phyloP scores from a whole-genome alignment of 2,113 vertebrate species.

The Microcebus tavaratra region DNA sequence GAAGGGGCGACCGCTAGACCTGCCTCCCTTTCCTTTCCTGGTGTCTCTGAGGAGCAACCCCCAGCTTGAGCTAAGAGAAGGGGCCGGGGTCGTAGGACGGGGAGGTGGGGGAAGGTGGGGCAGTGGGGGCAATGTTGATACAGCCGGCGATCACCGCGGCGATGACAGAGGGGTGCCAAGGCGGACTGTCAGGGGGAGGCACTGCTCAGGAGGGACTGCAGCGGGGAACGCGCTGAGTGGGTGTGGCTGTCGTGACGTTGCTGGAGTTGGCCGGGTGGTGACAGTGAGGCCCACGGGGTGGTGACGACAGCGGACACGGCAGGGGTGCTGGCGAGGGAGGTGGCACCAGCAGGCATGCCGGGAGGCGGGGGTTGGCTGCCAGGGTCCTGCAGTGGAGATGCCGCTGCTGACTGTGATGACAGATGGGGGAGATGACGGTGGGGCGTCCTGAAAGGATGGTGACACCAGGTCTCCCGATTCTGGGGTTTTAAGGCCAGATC shows the following conservation, averaged over 20 bases:
- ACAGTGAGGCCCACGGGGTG: not conserved
- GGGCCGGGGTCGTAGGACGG: rapidly evolving
- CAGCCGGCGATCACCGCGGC: rapidly evolving
- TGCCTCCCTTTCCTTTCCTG: not conserved
- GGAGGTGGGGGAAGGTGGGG: rapidly evolving
- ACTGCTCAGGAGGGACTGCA: rapidly evolving
- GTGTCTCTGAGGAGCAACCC: not conserved
- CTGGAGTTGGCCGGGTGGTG: rapidly evolving
- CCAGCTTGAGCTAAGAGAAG: not conserved
- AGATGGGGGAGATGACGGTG: not conserved
- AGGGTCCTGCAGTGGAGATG: not conserved
- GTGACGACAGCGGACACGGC: not conserved
- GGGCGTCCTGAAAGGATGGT: rapidly evolving
- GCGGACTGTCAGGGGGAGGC: rapidly evolving
- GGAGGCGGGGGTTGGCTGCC: not conserved
- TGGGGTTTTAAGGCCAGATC: not conserved
- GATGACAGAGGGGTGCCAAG: rapidly evolving
- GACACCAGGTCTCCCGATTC: rapidly evolving
- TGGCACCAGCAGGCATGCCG: not conserved
- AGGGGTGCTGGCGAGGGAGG: rapidly evolving
- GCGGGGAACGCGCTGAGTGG: rapidly evolving
- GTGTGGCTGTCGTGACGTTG: not conserved
- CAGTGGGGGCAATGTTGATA: rapidly evolving
- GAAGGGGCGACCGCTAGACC: not conserved
- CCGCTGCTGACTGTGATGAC: not conserved